Evolutionary conservation across 2,888 invertebrate species (phyloP), one percentile per base, ranked within the genome.

Genomic region (Neoascia interrupta): DNA sequence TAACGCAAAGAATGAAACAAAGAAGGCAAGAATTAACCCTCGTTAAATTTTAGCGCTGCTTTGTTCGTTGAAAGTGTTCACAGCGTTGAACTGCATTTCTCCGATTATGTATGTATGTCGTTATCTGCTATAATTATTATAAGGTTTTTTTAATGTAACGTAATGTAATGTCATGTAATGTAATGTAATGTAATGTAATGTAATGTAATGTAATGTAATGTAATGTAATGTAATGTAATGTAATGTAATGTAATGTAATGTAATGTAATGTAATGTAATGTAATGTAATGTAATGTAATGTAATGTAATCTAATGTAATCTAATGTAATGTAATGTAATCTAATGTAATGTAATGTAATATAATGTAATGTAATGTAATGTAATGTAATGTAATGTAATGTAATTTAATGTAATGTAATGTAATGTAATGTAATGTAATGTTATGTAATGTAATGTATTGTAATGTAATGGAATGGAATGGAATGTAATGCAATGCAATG

Each of bases 311-410:
- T 41, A 41, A 41, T 21, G 19, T 41, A 21, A 21, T 41, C 3
- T 41, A 41, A 41, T 41, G n/a, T 21, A 41, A 21, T 41, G 19
- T 41, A 41, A 41, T 41, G 8, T 41, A 41, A 18, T 41, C 10
- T 41, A 41, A 21, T 41, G n/a, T 41, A 41, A 21, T 41, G 19
- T 41, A 41, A 41, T 41, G n/a, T 41, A 41, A 21, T 41, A 11
- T 41, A 41, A 41, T 41, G n/a, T 41, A 41, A 21, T 41, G 19
- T 41, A 21, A 41, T 41, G n/a, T 41, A 41, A 41, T 41, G 19
- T 41, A 21, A 41, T 41, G n/a, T 21, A n/a, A 41, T 21, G 19
- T 41, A 41, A 41, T 41, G 3, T 41, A 21, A 21, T 41, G 19
- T 21, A 41, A 41, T 41, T n/a, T 21, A 10, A 41, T 41, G 21